Evolutionary conservation across 1,140 invertebrate genomes (phyloP), one percentile per base, ranked within the genome.

Genomic region (Drosophila oshimai): DNA sequence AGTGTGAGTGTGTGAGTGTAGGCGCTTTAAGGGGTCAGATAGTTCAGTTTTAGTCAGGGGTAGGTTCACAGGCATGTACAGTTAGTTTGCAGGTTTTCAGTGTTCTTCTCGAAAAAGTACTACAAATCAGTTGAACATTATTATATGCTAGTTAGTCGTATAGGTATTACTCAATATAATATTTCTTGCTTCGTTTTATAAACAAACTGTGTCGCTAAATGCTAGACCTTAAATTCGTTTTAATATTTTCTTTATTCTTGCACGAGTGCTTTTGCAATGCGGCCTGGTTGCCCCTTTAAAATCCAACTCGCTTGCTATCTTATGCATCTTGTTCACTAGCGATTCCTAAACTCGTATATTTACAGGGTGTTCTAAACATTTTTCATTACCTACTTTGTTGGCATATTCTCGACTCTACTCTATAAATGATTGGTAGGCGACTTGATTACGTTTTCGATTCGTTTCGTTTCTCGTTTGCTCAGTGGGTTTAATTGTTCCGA

Each of bases 161-260:
- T 71, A 36, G 50, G 33, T 79, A 45, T 57, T 34, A 47, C 9
- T 55, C 17, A 36, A 34, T 62, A 37, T 50, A 72, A 33, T 64
- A 54, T 50, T 44, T 65, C 50, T 54, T 33, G 55, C 57, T 84
- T 73, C 71, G 72, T 87, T 87, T 88, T 87, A 81, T 81, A 86
- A 86, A 81, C 76, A 86, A 87, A 73, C 69, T 81, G 54, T 86
- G 62, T 87, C 45, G 81, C 76, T 81, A 87, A 86, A 86, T 74
- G 77, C 81, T 86, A 88, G 42, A 81, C 62, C 81, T 87, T 86
- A 86, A 86, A 86, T 86, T 86, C 81, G 81, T 86, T 75, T 75
- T 73, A 72, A 57, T 70, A 51, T 64, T 72, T 65, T 61, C 54
- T 12, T 61, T 64, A 49, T 54, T 65, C 60, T 33, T 57, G 28